phyloP scores from a whole-genome alignment of 2,888 invertebrate species.

The Tachina fera region DNA sequence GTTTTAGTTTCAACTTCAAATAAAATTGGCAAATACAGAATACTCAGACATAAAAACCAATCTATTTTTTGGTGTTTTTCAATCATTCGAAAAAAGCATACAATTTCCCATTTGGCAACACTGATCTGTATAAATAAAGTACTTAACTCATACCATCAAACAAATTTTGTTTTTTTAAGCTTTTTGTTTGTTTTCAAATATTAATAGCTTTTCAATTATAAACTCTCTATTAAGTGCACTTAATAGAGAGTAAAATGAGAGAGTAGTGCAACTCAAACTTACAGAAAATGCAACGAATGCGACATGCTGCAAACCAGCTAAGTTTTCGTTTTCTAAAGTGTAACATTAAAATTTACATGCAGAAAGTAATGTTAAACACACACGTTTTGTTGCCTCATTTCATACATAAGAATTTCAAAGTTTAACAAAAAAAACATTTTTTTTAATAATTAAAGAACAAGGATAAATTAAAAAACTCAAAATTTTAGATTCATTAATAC shows the following conservation, averaged over 20 bases:
- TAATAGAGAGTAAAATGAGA: neutral
- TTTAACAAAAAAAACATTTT: too few relatives aligned
- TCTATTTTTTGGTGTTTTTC: neutral
- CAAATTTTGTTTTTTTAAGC: constrained; percentile 9
- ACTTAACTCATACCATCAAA: neutral
- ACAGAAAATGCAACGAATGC: constrained; percentile 3
- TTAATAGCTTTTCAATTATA: constrained; percentile 19
- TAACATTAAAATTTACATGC: neutral
- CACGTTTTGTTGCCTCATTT: neutral
- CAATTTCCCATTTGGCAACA: neutral
- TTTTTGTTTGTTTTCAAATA: constrained; percentile 26
- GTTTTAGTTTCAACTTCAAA: too few relatives aligned
- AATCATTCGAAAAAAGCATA: constrained; percentile 29
- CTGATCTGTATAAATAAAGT: constrained; percentile 1
- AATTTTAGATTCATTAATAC: too few relatives aligned
- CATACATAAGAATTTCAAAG: too few relatives aligned
- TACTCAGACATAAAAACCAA: too few relatives aligned
- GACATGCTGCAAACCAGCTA: neutral
- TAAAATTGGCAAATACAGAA: too few relatives aligned
- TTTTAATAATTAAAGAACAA: too few relatives aligned
- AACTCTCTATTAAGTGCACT: constrained; percentile 1
- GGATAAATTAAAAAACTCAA: too few relatives aligned
- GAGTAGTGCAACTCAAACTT: neutral
- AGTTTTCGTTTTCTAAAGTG: neutral
- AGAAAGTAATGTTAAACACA: neutral